phyloP scores from a whole-genome alignment of 2,113 vertebrate species.

The Phainopepla nitens region DNA sequence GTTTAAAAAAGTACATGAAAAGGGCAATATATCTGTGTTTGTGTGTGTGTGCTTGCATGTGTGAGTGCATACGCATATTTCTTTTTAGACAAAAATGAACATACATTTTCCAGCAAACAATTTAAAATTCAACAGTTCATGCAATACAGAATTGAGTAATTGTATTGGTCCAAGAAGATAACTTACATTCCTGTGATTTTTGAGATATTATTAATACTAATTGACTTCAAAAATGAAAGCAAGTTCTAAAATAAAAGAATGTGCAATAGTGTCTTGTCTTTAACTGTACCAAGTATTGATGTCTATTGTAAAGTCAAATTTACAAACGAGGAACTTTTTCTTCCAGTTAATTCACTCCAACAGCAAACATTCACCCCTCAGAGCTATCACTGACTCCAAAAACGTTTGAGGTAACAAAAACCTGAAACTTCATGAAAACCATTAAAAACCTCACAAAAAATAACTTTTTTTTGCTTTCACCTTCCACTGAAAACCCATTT shows the following conservation, averaged over 20 bases:
- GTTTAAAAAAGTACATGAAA: background rate
- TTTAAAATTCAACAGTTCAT: background rate
- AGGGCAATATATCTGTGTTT: background rate
- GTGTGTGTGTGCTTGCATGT: accelerated
- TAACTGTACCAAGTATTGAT: background rate
- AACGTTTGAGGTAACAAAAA: background rate
- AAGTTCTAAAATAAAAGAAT: background rate
- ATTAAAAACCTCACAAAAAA: background rate
- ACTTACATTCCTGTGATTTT: background rate
- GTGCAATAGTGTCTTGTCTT: background rate
- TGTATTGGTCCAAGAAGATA: background rate
- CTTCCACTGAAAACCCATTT: background rate
- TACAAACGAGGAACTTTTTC: background rate
- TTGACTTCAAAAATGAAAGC: background rate
- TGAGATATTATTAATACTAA: background rate
- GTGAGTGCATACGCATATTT: background rate
- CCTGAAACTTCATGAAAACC: background rate
- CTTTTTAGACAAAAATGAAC: background rate
- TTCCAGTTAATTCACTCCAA: background rate
- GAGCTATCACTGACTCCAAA: background rate
- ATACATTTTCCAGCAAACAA: background rate
- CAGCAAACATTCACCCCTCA: background rate
- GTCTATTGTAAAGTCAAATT: background rate
- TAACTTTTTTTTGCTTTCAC: no score
- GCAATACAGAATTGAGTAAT: background rate